Evolutionary conservation across 2,113 vertebrate species (phyloP), one percentile per base, ranked within the genome.

Genomic region (Aptenodytes patagonicus): DNA sequence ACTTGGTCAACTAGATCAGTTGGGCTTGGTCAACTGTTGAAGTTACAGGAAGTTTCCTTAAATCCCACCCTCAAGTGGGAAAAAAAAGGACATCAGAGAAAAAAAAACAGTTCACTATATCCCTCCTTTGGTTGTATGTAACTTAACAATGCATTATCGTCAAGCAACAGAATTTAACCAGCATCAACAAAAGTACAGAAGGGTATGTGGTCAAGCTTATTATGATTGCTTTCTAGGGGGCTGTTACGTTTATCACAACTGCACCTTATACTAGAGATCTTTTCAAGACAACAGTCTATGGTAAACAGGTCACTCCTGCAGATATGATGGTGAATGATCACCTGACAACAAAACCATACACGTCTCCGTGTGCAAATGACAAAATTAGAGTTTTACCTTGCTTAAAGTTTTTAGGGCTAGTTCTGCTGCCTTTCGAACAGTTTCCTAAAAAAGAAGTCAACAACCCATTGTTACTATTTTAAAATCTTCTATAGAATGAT

Each of bases 391-490:
- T 69, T 93, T 97, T 98, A 99, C 99, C 99, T 99, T 99, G 96
- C 99, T 99, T 95, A 99, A 98, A 21, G 99, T 99, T 98, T 99
- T 99, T 82, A 99, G 97, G 38, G 99, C 98, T 46, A 99, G 95
- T 93, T 99, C 99, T 89, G 99, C 99, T 44, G 99, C 99, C 95
- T 99, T 99, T 83, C 99, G 98, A 51, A 99, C 99, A 58, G 99
- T 99, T 80, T 99, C 99, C 99, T 99, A 95, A 93, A 96, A 98
- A 55, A 84, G 24, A 96, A 91, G 58, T 72, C 15, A 79, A 57
- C 13, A 72, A 94, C 80, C 16, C 47, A 24, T 28, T 81, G 46
- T 65, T 73, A 73, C 7, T 84, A 42, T 40, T 89, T 70, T 81
- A 19, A 87, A 32, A 40, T 62, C 26, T 71, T 66, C 28, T 64